Evolutionary conservation across 2,113 vertebrate genomes (phyloP), one percentile per base, ranked within the genome.

Genomic region (Nyctereutes procyonoides): DNA sequence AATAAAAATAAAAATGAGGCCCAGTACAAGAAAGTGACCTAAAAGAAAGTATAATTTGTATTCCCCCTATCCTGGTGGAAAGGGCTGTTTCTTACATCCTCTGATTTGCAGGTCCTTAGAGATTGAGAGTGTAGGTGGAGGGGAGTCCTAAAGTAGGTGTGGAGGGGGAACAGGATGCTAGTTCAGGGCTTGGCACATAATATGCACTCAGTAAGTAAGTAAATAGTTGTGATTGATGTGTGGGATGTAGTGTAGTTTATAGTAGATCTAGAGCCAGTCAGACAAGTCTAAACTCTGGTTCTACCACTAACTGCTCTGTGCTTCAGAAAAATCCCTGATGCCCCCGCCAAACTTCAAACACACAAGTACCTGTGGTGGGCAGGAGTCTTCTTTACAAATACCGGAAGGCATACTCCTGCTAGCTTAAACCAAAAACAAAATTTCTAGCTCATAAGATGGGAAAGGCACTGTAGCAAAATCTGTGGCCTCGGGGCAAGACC

Each of bases 371-470:
- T 87, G 9, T 35, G 63, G 8, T 13, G 67, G 53, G 38, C 56
- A 90, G 60, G 20, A 28, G 2, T 55, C 67, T 55, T 97, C 81
- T 63, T 77, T 60, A 51, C n/a, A 69, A 87, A 95, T 80, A 86
- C n/a, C 74, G 53, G 88, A 96, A 48, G 60, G 26, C 74, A 96
- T 55, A 28, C 28, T 81, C 20, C 28, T 48, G 62, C 65, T 6
- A 83, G 53, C 62, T 87, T 82, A 67, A 90, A 43, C 20, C 90
- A 48, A 63, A 90, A 93, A 24, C 56, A 69, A 85, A 69, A 84
- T 58, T 51, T 53, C 71, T 53, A 79, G 51, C 88, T 96, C 62
- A 65, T 16, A 65, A 56, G 26, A 38, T 88, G 55, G 80, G 55
- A 65, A 22, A 5, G 53, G 24, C 11, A 28, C 19, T 3, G 11